Evolutionary conservation across 2,797 vertebrate genomes (phyloP).

Genomic region (Diceros bicornis): DNA sequence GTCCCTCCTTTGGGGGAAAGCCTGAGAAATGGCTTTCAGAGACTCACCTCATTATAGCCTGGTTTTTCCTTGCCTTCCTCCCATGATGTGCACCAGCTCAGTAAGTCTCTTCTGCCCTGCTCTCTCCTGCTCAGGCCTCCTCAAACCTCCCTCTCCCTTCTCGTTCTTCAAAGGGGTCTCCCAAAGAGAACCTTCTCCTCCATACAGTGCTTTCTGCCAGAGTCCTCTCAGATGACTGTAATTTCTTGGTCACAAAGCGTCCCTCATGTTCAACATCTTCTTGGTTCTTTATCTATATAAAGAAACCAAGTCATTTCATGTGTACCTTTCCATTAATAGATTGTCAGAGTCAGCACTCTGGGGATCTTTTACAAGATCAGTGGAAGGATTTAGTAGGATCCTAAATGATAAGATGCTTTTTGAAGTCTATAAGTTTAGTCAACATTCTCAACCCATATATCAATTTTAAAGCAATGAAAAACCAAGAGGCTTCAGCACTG

Average conservation of each 20-base stretch:
- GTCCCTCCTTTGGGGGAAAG: background rate
- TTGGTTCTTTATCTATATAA: background rate
- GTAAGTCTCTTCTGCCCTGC: background rate
- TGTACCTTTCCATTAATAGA: background rate
- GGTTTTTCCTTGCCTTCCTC: background rate
- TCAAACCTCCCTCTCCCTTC: background rate
- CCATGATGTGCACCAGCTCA: background rate
- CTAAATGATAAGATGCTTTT: background rate
- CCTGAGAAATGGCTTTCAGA: background rate
- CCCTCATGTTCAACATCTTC: background rate
- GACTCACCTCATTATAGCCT: background rate
- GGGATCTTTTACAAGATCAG: constrained; percentile 11
- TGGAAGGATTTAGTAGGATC: constrained; percentile 36
- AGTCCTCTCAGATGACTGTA: background rate
- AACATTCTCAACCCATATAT: constrained; percentile 26
- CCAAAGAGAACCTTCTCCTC: background rate
- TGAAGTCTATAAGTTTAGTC: constrained; percentile 37
- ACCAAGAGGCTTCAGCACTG: background rate
- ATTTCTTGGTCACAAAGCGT: background rate
- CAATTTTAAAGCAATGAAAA: constrained; percentile 8
- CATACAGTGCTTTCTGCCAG: background rate
- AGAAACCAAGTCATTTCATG: constrained; percentile 26
- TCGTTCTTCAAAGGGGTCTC: background rate
- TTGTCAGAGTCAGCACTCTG: background rate
- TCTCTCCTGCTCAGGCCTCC: background rate